phyloP scores from a whole-genome alignment of 1,140 invertebrate genomes.

The Listronotus bonariensis region DNA sequence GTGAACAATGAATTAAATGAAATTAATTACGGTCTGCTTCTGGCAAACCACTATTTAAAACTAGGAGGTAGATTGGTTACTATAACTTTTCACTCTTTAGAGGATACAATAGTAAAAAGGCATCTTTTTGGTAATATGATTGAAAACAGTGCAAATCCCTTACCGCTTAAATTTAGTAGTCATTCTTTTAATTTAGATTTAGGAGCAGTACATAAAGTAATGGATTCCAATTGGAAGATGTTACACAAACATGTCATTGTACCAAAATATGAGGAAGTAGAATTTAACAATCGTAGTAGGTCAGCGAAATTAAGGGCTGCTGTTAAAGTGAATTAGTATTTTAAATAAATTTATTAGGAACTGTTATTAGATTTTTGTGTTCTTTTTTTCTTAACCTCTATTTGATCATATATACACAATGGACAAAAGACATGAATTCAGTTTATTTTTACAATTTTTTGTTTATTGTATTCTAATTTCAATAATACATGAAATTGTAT shows the following conservation, averaged over 20 bases:
- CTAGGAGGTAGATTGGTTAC: conserved; percentile 76
- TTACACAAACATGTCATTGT: conserved; percentile 81
- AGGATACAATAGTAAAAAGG: conserved; percentile 94
- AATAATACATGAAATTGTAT: no score
- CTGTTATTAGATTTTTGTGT: no score
- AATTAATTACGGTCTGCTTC: conserved; percentile 84
- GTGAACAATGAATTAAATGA: conserved; percentile 98
- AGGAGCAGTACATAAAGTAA: conserved; percentile 64
- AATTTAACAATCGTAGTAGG: conserved; percentile 78
- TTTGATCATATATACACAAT: no score
- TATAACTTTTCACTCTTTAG: conserved; percentile 90
- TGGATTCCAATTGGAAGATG: conserved; percentile 73
- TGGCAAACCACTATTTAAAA: conserved; percentile 80
- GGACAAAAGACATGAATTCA: no score
- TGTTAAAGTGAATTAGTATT: conserved; percentile 58
- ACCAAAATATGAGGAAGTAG: conserved; percentile 74
- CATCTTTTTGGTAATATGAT: conserved; percentile 80
- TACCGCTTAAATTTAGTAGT: conserved; percentile 70
- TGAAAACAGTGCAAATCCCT: conserved; percentile 67
- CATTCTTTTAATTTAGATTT: conserved; percentile 61
- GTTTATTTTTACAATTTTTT: no score
- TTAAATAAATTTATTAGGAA: conserved; percentile 8
- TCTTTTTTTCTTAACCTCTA: no score
- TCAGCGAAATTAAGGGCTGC: conserved; percentile 89
- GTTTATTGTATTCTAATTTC: no score